phyloP scores from a whole-genome alignment of 2,888 invertebrate species.

The Agrochola circellaris region DNA sequence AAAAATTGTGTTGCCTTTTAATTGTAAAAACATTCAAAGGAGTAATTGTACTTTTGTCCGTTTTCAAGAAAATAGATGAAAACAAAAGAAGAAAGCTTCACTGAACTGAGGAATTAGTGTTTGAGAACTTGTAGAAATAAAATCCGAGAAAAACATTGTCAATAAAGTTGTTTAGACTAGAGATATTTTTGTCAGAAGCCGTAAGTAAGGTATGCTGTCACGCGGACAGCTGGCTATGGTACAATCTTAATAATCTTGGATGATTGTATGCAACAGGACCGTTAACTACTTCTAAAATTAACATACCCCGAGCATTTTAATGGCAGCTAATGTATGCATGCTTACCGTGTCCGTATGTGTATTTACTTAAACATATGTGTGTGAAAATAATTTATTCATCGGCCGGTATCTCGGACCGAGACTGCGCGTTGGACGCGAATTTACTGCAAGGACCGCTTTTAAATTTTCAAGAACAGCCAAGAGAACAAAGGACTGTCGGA shows the following conservation, averaged over 20 bases:
- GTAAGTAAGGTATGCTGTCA: background rate
- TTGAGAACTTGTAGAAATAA: constrained; percentile 33
- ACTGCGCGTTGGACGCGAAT: constrained; percentile 76
- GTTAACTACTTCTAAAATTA: constrained; percentile 11
- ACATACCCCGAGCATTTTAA: constrained; percentile 33
- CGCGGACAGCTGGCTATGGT: background rate
- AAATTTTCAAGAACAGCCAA: constrained; percentile 84
- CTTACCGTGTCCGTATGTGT: constrained; percentile 46
- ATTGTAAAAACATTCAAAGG: constrained; percentile 42
- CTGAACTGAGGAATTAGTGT: constrained; percentile 35
- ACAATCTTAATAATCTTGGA: background rate
- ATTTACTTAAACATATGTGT: constrained; percentile 57
- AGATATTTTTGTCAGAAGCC: background rate
- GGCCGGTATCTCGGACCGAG: constrained; percentile 75
- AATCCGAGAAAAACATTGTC: background rate
- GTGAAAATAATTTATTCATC: constrained; percentile 82
- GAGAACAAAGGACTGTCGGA: constrained; percentile 84
- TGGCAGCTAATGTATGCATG: constrained; percentile 53
- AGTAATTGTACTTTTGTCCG: constrained; percentile 30
- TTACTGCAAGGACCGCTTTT: constrained; percentile 85
- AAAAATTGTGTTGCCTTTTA: constrained; percentile 28
- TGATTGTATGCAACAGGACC: background rate
- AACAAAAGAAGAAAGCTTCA: constrained; percentile 28
- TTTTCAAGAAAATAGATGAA: constrained; percentile 33
- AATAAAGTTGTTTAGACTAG: background rate